Evolutionary conservation across 2,888 invertebrate genomes (phyloP), one percentile per base, ranked within the genome.

Genomic region (Stomorhina lunata): DNA sequence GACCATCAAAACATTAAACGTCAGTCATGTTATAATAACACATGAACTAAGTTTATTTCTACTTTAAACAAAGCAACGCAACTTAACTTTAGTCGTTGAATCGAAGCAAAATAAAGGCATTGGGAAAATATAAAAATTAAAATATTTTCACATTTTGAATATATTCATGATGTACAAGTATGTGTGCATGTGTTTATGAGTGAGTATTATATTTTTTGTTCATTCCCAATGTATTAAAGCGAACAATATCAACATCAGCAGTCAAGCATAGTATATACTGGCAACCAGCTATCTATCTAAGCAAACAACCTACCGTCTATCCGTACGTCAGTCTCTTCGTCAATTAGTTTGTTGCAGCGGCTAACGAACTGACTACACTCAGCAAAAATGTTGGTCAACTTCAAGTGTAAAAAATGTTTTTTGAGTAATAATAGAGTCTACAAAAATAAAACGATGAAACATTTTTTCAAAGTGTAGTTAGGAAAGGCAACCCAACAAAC

Each of bases 171-270:
- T 15, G 40, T 50, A n/a, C 57, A 48, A 12, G 32, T 5, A 45
- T 65, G 25, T 45, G 37, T 10, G 50, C n/a, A 61, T 63, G 53
- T 48, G 27, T 63, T 17, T 22, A n/a, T n/a, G n/a, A n/a, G n/a
- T n/a, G n/a, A n/a, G n/a, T n/a, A n/a, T n/a, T n/a, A 43, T 61
- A 29, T 50, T 15, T 37, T 65, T 55, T 25, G 40, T 78, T 81
- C 75, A 78, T 84, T 83, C 80, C 77, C 72, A 85, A 85, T 85
- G 85, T 85, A 86, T 86, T 86, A 87, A 86, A 84, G 32, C 48
- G 75, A 80, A 79, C 84, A 80, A 80, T 71, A 81, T 76, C 65
- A 79, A 77, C 66, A 78, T 43, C 79, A 77, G 73, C 69, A 82
- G 61, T 80, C 73, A 81, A 73, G 66, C 61, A 69, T 53, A 65